A percentile compares a stretch with the other conserved stretches of the same genome.
phyloP scores from a whole-genome alignment of 2,888 invertebrate species.

The Hermodice carunculata region DNA sequence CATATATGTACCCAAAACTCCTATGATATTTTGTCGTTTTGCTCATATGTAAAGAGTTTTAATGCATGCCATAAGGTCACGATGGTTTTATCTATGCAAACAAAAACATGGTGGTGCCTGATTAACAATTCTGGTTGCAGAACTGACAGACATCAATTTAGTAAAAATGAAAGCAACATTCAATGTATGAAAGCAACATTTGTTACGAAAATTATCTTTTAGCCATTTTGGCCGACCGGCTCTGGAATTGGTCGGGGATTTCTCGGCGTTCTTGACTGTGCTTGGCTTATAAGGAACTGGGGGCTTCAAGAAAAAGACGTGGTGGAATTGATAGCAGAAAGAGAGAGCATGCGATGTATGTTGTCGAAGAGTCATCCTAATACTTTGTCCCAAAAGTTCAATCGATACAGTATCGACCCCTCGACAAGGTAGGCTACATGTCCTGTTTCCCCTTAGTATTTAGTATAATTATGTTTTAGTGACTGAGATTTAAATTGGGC shows the following conservation, averaged over 20 bases:
- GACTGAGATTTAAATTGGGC: too few relatives aligned
- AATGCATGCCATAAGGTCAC: too few relatives aligned
- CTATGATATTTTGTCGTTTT: too few relatives aligned
- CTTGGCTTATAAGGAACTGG: conserved; percentile 83
- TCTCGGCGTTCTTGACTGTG: conserved; percentile 92
- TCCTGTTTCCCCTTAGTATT: too few relatives aligned
- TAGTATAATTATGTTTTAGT: not conserved
- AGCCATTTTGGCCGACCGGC: conserved; percentile 68
- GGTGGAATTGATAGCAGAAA: conserved; percentile 75
- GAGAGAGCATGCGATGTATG: conserved; percentile 90
- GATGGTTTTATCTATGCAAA: too few relatives aligned
- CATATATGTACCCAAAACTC: too few relatives aligned
- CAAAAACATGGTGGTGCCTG: too few relatives aligned
- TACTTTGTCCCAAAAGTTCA: conserved; percentile 86
- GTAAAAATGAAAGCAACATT: not conserved
- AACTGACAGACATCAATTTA: too few relatives aligned
- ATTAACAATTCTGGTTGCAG: too few relatives aligned
- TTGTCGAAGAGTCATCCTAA: conserved; percentile 93
- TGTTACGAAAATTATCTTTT: not conserved
- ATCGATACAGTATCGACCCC: conserved; percentile 70
- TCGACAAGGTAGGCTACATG: conserved; percentile 74
- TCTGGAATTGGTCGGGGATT: conserved; percentile 96
- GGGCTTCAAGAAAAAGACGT: not conserved
- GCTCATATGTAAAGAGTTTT: too few relatives aligned
- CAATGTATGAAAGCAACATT: too few relatives aligned